phyloP scores from a whole-genome alignment of 2,797 vertebrate genomes.

The Acipenser ruthenus region DNA sequence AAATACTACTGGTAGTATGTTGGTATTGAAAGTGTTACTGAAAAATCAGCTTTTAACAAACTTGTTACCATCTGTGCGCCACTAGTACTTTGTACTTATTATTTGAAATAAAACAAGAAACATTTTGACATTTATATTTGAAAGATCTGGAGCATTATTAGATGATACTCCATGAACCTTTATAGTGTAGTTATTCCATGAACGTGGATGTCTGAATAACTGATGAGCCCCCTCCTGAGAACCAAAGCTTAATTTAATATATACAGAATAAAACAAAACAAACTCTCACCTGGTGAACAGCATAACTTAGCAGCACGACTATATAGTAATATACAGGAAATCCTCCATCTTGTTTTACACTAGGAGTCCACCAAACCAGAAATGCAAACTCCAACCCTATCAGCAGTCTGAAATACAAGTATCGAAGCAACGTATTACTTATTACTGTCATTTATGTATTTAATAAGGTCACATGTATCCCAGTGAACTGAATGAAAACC shows the following conservation, averaged over 20 bases:
- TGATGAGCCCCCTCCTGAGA: background rate
- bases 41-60: background rate
- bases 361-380: slow-evolving; percentile 93
- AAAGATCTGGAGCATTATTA: too few species aligned
- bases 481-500: too few species aligned
- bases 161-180: too few species aligned
- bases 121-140: background rate
- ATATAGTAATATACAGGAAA: slow-evolving; percentile 85
- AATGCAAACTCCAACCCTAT: slow-evolving; percentile 83
- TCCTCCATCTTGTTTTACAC: slow-evolving; percentile 73
- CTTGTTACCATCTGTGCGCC: too few species aligned
- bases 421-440: background rate
- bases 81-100: too few species aligned
- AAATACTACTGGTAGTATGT: too few species aligned
- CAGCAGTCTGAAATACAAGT: slow-evolving; percentile 63
- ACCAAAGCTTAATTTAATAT: background rate
- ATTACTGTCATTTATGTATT: too few species aligned
- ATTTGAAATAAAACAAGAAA: too few species aligned
- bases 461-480: too few species aligned
- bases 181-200: too few species aligned
- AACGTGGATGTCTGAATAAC: background rate
- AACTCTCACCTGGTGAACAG: slow-evolving; percentile 81
- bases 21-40: too few species aligned
- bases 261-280: background rate
- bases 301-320: slow-evolving; percentile 81